A percentile compares a stretch with the other conserved stretches of the same genome.
phyloP scores from a whole-genome alignment of 2,888 invertebrate species.

The Julus scandinavius region DNA sequence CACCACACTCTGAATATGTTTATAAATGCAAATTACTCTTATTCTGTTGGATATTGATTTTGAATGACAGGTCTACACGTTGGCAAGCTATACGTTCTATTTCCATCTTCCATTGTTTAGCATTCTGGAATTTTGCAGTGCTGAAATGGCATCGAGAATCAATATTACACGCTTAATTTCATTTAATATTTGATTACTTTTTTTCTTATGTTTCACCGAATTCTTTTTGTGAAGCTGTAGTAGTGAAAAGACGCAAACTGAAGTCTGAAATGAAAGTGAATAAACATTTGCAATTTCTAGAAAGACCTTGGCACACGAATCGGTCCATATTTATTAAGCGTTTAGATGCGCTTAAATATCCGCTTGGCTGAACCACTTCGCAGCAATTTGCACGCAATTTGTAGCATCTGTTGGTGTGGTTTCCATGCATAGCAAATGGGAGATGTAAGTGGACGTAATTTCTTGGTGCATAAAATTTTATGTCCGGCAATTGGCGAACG shows the following conservation, averaged over 20 bases:
- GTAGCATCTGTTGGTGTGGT: constrained; percentile 39
- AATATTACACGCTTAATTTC: not conserved
- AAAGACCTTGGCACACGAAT: not conserved
- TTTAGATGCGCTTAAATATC: constrained; percentile 34
- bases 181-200: not conserved
- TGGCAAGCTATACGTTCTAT: too few relatives aligned
- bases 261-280: not conserved
- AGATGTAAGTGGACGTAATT: constrained; percentile 42
- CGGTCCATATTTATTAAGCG: constrained; percentile 34
- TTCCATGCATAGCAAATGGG: constrained; percentile 35
- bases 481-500: constrained; percentile 36
- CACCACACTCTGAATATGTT: too few relatives aligned
- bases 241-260: not conserved
- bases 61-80: too few relatives aligned
- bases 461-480: constrained; percentile 36
- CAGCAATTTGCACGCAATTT: constrained; percentile 42
- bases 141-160: not conserved
- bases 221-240: not conserved
- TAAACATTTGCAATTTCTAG: not conserved
- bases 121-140: not conserved
- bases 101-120: too few relatives aligned
- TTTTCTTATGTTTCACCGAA: not conserved
- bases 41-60: too few relatives aligned
- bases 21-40: too few relatives aligned
- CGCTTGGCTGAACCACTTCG: constrained; percentile 35